A percentile compares a stretch with the other conserved stretches of the same genome.
Evolutionary conservation across 2,888 invertebrate species (phyloP).

Genomic region (Microctonus aethiopoides): DNA sequence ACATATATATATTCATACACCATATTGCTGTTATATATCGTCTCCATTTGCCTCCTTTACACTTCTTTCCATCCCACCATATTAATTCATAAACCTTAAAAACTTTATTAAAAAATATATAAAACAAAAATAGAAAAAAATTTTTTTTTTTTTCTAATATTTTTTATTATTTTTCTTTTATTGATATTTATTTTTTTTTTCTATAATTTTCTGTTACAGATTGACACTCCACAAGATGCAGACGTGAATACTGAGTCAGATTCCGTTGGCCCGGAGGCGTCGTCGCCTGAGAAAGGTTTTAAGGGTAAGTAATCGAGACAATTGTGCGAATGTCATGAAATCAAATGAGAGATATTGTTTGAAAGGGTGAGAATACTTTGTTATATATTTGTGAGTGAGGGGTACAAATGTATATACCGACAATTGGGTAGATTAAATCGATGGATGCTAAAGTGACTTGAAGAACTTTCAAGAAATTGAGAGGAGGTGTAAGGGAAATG

Average conservation of each 20-base stretch:
- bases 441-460: not conserved
- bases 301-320: constrained; percentile 55
- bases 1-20: constrained; percentile 20
- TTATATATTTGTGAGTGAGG: too few relatives aligned
- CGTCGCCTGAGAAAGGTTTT: constrained; percentile 63
- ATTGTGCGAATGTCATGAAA: constrained; percentile 6
- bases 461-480: not conserved
- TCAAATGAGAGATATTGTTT: constrained; percentile 1
- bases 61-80: not conserved
- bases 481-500: constrained; percentile 6
- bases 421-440: constrained; percentile 1
- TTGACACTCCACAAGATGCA: constrained; percentile 59
- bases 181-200: constrained; percentile 18
- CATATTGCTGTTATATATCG: constrained; percentile 1
- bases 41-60: too few relatives aligned
- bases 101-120: constrained; percentile 5
- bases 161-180: not conserved
- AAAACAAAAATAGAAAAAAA: constrained; percentile 6
- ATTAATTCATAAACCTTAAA: constrained; percentile 13
- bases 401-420: not conserved
- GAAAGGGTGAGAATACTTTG: not conserved
- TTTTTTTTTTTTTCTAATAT: not conserved
- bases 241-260: constrained; percentile 59
- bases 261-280: constrained; percentile 51
- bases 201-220: constrained; percentile 50